These are phyloP conservation scores for Eristalis arbustorum DNA, from an alignment of 2,888 invertebrate species.

Conservation along the genomic window DNA sequence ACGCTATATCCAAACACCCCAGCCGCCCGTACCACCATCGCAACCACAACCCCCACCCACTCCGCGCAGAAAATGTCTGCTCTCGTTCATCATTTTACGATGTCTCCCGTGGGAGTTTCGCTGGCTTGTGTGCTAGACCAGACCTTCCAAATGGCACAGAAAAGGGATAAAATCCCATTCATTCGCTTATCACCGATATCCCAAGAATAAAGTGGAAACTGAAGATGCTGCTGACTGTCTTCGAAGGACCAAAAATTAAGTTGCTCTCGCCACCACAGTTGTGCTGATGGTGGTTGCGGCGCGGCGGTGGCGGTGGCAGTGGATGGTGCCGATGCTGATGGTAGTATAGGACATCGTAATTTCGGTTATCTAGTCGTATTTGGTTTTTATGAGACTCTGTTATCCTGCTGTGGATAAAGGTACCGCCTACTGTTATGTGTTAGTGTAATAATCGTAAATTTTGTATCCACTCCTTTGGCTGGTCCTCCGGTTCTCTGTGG, in stretches of 20 bases:
- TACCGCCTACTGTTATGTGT: constrained; percentile 46
- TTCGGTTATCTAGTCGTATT: constrained; percentile 65
- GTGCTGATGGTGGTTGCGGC: constrained; percentile 1
- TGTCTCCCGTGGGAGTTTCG: constrained; percentile 47
- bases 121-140: neutral
- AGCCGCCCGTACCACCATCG: no score
- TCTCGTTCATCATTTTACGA: constrained; percentile 51
- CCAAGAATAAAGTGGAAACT: constrained; percentile 58
- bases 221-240: constrained; percentile 50
- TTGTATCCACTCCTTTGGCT: constrained; percentile 64
- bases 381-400: constrained; percentile 55
- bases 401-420: constrained; percentile 20
- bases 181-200: constrained; percentile 61
- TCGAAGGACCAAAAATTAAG: constrained; percentile 65
- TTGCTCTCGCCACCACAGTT: constrained; percentile 39
- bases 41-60: no score
- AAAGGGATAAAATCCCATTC: constrained; percentile 54
- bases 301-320: constrained; percentile 3
- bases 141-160: constrained; percentile 27
- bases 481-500: constrained; percentile 37
- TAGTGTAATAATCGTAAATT: constrained; percentile 70
- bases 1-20: neutral
- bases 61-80: neutral
- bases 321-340: neutral
- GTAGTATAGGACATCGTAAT: constrained; percentile 52